Base-by-base conservation (phyloP, 2,113 vertebrate species). In the Scortum barcoo region DNA sequence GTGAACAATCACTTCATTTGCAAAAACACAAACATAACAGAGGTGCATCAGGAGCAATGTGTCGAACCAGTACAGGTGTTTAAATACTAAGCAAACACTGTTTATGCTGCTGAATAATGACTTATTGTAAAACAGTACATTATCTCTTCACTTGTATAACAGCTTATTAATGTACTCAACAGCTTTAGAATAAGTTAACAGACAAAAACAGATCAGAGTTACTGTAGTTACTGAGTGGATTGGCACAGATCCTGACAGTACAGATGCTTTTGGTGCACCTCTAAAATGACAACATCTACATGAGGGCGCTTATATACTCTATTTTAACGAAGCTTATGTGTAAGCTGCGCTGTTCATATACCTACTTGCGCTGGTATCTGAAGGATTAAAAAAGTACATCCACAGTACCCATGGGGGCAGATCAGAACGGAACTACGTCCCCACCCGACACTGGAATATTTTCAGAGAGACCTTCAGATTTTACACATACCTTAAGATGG, bases 241-340 rank as follows among this genome's bases (percentile, higher is more conserved):
- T 26, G 51, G n/a, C 17, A 5, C 26, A 57, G 28, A 26, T 58
- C 6, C 48, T 19, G 24, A 56, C 13, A 20, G 50, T 11, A 11
- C 61, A 58, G 42, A 44, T 68, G 44, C 20, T 54, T 36, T 24
- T 50, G 50, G 50, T 57, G 66, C 38, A 57, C 28, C 72, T 58
- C 28, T 36, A 5, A 33, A 17, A 28, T 51, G 19, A 20, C 9
- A 26, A 58, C 28, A 62, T 78, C n/a, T 51, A 20, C 46, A 67
- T 72, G 1, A 28, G 26, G 33, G 60, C 42, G 17, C 48, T 62
- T 56, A 20, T 61, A 38, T 13, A 4, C 61, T 44, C 0, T 6
- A 40, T 53, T 83, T 36, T 33, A 36, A 62, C 33, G 12, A 53
- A 40, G 54, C 38, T 11, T 14, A 3, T 10, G 26, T 54, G 53